A percentile compares a stretch with the other conserved stretches of the same genome.
Evolutionary conservation across 2,797 vertebrate species (phyloP).

Genomic region (Melanotaenia pygmaea): DNA sequence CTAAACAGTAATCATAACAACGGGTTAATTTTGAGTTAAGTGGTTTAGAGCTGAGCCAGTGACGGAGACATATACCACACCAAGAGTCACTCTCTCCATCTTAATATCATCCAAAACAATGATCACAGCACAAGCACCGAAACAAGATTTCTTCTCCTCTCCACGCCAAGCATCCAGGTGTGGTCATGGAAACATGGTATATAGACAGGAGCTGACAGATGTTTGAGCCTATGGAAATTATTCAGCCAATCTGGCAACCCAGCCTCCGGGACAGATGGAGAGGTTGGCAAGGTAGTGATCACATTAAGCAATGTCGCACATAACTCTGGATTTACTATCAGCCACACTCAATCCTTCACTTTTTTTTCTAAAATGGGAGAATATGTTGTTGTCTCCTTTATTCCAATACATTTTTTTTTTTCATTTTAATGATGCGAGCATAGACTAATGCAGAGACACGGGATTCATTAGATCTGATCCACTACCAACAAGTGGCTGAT

Average conservation of each 20-base stretch:
- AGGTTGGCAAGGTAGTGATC: slow-evolving; percentile 73
- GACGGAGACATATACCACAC: too few relatives aligned
- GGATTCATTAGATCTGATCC: not conserved
- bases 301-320: slow-evolving; percentile 73
- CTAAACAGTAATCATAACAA: slow-evolving; percentile 17
- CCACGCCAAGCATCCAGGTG: slow-evolving; percentile 72
- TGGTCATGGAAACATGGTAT: slow-evolving; percentile 72
- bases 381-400: not conserved
- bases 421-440: not conserved
- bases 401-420: too few relatives aligned
- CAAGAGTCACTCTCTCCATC: too few relatives aligned
- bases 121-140: not conserved
- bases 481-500: not conserved
- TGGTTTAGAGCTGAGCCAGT: not conserved
- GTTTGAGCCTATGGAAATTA: slow-evolving; percentile 76
- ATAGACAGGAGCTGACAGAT: slow-evolving; percentile 77
- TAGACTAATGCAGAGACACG: slow-evolving; percentile 1
- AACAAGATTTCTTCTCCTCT: slow-evolving; percentile 15
- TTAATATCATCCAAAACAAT: too few relatives aligned
- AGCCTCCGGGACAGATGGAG: slow-evolving; percentile 79
- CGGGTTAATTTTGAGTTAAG: not conserved
- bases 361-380: not conserved
- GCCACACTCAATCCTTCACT: slow-evolving; percentile 35
- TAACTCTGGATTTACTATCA: slow-evolving; percentile 45
- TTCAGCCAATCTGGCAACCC: slow-evolving; percentile 74